Evolutionary conservation across 1,140 invertebrate genomes (phyloP), one percentile per base, ranked within the genome.

Genomic region (Drosophila truncata): DNA sequence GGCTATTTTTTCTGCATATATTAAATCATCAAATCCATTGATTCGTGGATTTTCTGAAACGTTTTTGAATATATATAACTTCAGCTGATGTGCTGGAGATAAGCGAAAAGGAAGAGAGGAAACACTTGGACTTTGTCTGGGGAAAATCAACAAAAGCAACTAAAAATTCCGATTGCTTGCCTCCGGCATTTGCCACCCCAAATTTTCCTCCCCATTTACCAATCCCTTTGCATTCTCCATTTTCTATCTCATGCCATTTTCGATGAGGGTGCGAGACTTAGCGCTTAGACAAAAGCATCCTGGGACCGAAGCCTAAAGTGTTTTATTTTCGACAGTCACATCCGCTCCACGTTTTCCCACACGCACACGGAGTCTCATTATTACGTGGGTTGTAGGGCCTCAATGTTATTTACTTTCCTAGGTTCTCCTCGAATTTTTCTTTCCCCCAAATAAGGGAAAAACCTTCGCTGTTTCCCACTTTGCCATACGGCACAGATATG

Each of bases 261-360:
- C 33, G 13, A 13, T 14, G 23, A 47, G 49, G 71, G 80, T 74
- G 84, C 42, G 49, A 83, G 72, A 52, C 78, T 80, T 84, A 75
- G 81, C 84, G 80, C 84, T 74, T 87, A 84, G 84, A 87, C 80
- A 77, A 84, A 74, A 69, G 69, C 78, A 80, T 88, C 84, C 67
- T 71, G 84, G 77, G 72, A 84, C 52, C 29, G 37, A 78, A 78
- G 41, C 77, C 77, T 65, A 49, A 88, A 87, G 77, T 88, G 84
- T 88, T 87, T 85, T 81, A 60, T 69, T 59, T 67, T 82, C 84
- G 80, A 72, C 80, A 87, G 77, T 78, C 80, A 73, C 74, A 83
- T 84, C 84, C 80, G 62, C 69, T 75, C 80, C 84, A 78, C 76
- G 76, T 86, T 82, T 80, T 49, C 77, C 50, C 37, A 54, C 55